Evolutionary conservation across 1,140 invertebrate genomes (phyloP).

Genomic region (Drosophila busckii): DNA sequence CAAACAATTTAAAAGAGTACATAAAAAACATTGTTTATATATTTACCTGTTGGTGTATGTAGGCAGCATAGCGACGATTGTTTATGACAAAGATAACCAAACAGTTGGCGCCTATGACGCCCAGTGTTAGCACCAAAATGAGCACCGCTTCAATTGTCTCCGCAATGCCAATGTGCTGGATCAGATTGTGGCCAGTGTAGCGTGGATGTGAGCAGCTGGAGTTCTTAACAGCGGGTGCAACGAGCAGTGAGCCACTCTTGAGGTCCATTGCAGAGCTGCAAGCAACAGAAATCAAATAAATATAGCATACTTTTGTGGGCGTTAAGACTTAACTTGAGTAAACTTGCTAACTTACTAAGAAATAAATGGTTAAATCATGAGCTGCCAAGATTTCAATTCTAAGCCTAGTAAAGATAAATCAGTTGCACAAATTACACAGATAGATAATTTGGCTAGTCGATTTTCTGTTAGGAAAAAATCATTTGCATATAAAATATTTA

Average conservation of each 20-base stretch:
- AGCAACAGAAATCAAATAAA: too few relatives aligned
- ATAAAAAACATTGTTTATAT: neutral
- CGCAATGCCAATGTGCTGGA: conserved; percentile 83
- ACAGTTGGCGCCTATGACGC: conserved; percentile 87
- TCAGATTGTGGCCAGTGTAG: conserved; percentile 81
- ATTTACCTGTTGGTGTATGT: conserved; percentile 90
- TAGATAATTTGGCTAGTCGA: too few relatives aligned
- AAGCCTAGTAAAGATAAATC: too few relatives aligned
- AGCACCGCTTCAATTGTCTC: conserved; percentile 87
- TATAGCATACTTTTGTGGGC: too few relatives aligned
- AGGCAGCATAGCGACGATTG: conserved; percentile 88
- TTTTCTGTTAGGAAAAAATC: too few relatives aligned
- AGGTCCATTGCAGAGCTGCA: conserved; percentile 72
- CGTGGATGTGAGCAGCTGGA: conserved; percentile 87
- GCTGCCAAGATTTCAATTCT: too few relatives aligned
- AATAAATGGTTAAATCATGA: too few relatives aligned
- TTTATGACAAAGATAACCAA: conserved; percentile 91
- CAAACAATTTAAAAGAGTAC: too few relatives aligned
- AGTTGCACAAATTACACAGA: too few relatives aligned
- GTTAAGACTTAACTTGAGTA: too few relatives aligned
- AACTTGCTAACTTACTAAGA: too few relatives aligned
- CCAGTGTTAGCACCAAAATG: conserved; percentile 86
- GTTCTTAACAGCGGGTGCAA: conserved; percentile 88
- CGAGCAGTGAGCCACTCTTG: conserved; percentile 82
- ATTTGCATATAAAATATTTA: too few relatives aligned